phyloP scores from a whole-genome alignment of 92 coral and sea anemone species.

The Bergia puertoricense region DNA sequence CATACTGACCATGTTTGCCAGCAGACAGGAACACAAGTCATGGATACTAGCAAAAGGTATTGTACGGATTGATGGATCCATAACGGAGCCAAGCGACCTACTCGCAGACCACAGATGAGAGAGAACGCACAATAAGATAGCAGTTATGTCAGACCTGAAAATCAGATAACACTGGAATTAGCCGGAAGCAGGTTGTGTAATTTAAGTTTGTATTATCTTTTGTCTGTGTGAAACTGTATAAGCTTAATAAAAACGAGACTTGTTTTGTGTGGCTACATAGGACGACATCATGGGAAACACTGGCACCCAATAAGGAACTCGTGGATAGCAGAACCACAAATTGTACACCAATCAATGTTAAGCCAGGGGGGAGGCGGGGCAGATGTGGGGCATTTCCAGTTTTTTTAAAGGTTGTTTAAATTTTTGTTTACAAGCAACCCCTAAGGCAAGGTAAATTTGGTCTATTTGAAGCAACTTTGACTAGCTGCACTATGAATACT shows the following conservation, averaged over 20 bases:
- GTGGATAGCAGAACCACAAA: not conserved
- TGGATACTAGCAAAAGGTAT: conserved; percentile 75
- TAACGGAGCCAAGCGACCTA: conserved; percentile 59
- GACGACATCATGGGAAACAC: not conserved
- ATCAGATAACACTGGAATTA: not conserved
- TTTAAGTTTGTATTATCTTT: not conserved
- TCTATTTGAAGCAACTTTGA: too few species aligned
- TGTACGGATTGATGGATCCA: conserved; percentile 58
- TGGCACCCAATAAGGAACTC: not conserved
- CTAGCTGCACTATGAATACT: too few species aligned
- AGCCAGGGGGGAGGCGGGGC: too few species aligned
- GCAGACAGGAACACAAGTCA: conserved; percentile 84
- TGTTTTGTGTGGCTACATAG: too few species aligned
- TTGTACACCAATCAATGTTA: too few species aligned
- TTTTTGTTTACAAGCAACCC: too few species aligned
- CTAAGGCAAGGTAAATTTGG: too few species aligned
- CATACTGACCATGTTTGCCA: conserved; percentile 74
- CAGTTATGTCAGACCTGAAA: conserved; percentile 85
- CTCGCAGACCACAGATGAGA: conserved; percentile 81
- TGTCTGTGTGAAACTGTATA: too few species aligned
- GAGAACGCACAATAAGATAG: conserved; percentile 68
- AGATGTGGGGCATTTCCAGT: too few species aligned
- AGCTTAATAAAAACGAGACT: too few species aligned
- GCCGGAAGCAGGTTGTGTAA: not conserved
- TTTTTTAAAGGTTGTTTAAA: too few species aligned